Evolutionary conservation across 2,888 invertebrate genomes (phyloP).

Genomic region (Glaucopsyche alexis): DNA sequence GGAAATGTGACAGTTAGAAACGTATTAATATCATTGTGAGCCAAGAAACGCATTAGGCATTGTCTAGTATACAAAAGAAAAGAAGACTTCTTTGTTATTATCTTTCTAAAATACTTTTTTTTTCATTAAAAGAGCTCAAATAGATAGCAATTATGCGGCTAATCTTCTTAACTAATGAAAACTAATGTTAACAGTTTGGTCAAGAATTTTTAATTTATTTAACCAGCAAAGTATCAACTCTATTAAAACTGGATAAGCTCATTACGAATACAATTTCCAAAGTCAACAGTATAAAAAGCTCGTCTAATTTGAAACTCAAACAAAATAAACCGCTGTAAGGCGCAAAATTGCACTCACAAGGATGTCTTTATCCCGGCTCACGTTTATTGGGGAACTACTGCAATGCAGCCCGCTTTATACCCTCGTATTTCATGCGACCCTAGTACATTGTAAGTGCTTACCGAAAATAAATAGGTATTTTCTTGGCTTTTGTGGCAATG

Average conservation of each 20-base stretch:
- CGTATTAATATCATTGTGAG: background rate
- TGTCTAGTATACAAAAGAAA: too few species aligned
- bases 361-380: slow-evolving; percentile 1
- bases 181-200: too few species aligned
- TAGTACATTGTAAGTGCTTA: slow-evolving; percentile 10
- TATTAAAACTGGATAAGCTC: background rate
- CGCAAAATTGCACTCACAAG: background rate
- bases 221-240: background rate
- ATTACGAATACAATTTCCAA: background rate
- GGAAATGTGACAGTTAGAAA: background rate
- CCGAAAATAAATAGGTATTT: background rate
- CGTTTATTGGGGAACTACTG: slow-evolving; percentile 15
- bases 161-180: too few species aligned
- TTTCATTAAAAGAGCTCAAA: too few species aligned
- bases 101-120: too few species aligned
- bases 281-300: slow-evolving; percentile 7
- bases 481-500: background rate
- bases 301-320: background rate
- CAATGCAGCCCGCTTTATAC: slow-evolving; percentile 6
- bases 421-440: slow-evolving; percentile 4
- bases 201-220: too few species aligned
- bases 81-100: too few species aligned
- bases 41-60: background rate
- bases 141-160: too few species aligned
- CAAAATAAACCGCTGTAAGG: background rate